Percentiles rank a stretch among this genome's conserved stretches.
Conservation (phyloP, 2,797 vertebrate genomes). For the Diglossa cyanea region DNA sequence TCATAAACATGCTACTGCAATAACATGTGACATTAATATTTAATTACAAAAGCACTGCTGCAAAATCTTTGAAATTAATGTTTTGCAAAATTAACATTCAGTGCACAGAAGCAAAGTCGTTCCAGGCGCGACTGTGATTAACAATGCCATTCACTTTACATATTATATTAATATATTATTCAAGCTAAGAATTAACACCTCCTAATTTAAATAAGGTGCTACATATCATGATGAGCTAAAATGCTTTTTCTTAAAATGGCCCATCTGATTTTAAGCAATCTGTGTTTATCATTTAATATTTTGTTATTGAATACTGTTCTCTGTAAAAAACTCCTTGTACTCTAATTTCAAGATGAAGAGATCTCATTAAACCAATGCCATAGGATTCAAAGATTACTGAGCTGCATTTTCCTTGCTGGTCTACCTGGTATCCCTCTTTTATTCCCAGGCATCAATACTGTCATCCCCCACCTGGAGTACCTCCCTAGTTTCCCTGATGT, state of each 20-base stretch:
- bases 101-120: constrained; percentile 88
- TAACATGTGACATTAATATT: constrained; percentile 91
- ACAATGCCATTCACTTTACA: constrained; percentile 89
- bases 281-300: constrained; percentile 88
- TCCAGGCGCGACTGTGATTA: constrained; percentile 89
- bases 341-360: constrained; percentile 82
- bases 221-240: constrained; percentile 88
- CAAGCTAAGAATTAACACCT: constrained; percentile 89
- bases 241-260: constrained; percentile 86
- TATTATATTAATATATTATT: constrained; percentile 91
- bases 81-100: constrained; percentile 90
- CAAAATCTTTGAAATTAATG: constrained; percentile 91
- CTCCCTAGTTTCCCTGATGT: background rate
- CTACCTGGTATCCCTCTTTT: constrained; percentile 10
- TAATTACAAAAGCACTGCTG: constrained; percentile 89
- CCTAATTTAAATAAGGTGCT: constrained; percentile 89
- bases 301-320: constrained; percentile 82
- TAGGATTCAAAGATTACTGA: constrained; percentile 70
- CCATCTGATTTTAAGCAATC: constrained; percentile 86
- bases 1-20: constrained; percentile 89
- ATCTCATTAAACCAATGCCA: constrained; percentile 79
- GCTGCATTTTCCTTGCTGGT: constrained; percentile 37
- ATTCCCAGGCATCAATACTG: background rate
- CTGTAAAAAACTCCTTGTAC: constrained; percentile 75
- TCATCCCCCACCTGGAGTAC: background rate